Conservation (phyloP, 1,140 invertebrate species). For the Caenorhabditis remanei region DNA sequence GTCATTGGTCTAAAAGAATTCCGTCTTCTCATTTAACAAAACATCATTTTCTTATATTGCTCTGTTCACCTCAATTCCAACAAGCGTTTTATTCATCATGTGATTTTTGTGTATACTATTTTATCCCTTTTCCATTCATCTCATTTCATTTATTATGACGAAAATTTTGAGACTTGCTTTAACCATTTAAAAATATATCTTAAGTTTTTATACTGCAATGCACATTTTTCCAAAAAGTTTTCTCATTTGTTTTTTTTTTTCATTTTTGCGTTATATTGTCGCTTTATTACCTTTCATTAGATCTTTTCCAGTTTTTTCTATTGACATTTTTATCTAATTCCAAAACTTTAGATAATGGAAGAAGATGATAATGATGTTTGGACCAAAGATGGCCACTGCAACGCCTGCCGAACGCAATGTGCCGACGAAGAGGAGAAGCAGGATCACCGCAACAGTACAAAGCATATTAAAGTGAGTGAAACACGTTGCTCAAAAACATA, state of each 20-base stretch:
- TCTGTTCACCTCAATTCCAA: not conserved
- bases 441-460: not conserved
- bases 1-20: not conserved
- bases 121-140: not conserved
- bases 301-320: not conserved
- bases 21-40: not conserved
- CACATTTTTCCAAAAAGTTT: not conserved
- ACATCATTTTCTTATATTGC: not conserved
- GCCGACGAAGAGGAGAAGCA: not conserved
- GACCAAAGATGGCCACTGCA: not conserved
- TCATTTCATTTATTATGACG: not conserved
- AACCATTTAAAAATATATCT: not conserved
- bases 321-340: not conserved
- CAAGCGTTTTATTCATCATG: slow-evolving; percentile 16
- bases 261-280: not conserved
- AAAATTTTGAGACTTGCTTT: slow-evolving; percentile 24
- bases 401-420: not conserved
- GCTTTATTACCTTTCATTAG: not conserved
- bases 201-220: not conserved
- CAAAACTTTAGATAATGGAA: slow-evolving; percentile 3
- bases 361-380: slow-evolving; percentile 28
- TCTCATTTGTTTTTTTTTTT: not conserved
- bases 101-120: slow-evolving; percentile 39
- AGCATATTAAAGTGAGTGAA: not conserved
- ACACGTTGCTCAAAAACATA: not conserved